phyloP scores from a whole-genome alignment of 1,140 invertebrate species.

The Lycorma delicatula region DNA sequence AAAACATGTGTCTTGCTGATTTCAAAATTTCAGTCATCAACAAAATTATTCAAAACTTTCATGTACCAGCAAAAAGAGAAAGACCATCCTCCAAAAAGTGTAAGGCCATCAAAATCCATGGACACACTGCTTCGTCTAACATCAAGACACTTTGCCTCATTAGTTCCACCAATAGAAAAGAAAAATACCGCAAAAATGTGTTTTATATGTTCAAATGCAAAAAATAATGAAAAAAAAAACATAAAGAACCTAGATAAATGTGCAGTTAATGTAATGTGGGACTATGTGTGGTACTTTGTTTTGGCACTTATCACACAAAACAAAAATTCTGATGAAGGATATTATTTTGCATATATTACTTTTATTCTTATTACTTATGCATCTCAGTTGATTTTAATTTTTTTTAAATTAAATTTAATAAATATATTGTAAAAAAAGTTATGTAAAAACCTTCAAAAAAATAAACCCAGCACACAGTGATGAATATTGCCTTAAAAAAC shows the following conservation, averaged over 20 bases:
- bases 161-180: constrained; percentile 13
- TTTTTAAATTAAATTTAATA: no score
- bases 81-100: no score
- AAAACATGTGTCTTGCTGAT: background rate
- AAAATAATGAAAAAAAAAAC: constrained; percentile 4
- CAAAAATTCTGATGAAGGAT: background rate
- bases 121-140: constrained; percentile 13
- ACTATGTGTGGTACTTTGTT: constrained; percentile 16
- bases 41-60: background rate
- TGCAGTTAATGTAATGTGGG: constrained; percentile 14
- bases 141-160: constrained; percentile 10
- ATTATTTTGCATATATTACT: no score
- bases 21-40: background rate
- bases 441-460: no score
- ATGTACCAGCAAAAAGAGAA: background rate
- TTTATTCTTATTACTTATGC: no score
- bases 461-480: no score
- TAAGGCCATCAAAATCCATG: background rate
- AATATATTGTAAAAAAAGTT: no score
- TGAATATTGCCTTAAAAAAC: no score
- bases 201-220: constrained; percentile 11
- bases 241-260: constrained; percentile 14
- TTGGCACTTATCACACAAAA: constrained; percentile 12
- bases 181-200: constrained; percentile 14
- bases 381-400: no score